A percentile compares a stretch with the other conserved stretches of the same genome.
These are phyloP conservation scores for Phymatocera aterrima DNA, from an alignment of 2,888 invertebrate species.

Conservation along the genomic window DNA sequence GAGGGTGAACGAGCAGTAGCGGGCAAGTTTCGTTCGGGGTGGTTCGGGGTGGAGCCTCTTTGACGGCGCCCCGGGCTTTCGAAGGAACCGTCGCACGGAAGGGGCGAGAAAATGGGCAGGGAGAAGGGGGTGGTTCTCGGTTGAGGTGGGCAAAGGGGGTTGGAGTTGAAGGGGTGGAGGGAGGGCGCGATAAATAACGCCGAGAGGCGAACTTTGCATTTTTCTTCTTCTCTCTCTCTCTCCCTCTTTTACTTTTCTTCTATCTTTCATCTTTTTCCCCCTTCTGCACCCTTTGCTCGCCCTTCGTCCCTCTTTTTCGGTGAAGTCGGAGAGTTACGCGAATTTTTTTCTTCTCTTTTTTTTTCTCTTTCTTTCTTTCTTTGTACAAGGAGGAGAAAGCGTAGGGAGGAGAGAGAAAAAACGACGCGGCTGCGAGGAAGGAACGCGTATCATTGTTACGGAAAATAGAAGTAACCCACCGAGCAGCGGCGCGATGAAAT, in stretches of 20 bases:
- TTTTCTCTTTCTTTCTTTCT: too few species aligned
- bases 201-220: slow-evolving; percentile 58
- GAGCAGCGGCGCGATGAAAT: slow-evolving; percentile 57
- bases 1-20: slow-evolving; percentile 6
- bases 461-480: slow-evolving; percentile 58
- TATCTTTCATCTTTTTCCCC: neutral
- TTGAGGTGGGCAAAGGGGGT: slow-evolving; percentile 49
- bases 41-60: slow-evolving; percentile 42
- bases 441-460: slow-evolving; percentile 60
- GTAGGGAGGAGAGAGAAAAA: slow-evolving; percentile 34
- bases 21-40: slow-evolving; percentile 36
- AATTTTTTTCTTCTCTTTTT: too few species aligned
- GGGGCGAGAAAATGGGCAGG: slow-evolving; percentile 26
- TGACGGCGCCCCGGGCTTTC: slow-evolving; percentile 40
- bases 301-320: neutral
- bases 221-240: slow-evolving; percentile 44
- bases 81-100: slow-evolving; percentile 16
- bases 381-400: slow-evolving; percentile 43
- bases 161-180: slow-evolving; percentile 47
- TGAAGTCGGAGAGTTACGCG: slow-evolving; percentile 49
- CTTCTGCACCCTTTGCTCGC: slow-evolving; percentile 21
- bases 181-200: slow-evolving; percentile 61
- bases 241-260: slow-evolving; percentile 41
- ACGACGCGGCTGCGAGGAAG: slow-evolving; percentile 32
- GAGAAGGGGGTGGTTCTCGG: slow-evolving; percentile 47